Evolutionary conservation across 2,113 vertebrate species (phyloP).

Genomic region (Ameiurus melas): DNA sequence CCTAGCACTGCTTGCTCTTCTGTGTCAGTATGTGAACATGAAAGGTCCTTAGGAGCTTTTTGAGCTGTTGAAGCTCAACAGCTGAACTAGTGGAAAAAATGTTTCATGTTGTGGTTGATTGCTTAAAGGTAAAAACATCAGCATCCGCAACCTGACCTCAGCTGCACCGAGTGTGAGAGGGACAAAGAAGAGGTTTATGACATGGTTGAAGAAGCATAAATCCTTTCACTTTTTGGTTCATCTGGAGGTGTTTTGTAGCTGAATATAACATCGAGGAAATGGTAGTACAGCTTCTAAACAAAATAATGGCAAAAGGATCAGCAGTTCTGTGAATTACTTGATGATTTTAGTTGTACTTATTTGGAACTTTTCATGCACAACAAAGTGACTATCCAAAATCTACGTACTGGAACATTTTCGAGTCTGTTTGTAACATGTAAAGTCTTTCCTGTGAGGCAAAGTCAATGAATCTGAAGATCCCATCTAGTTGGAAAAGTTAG

Average conservation of each 20-base stretch:
- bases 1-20: background rate
- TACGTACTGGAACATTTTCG: background rate
- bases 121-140: background rate
- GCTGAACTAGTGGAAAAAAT: background rate
- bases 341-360: background rate
- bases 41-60: background rate
- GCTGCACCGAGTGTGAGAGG: background rate
- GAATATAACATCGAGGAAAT: background rate
- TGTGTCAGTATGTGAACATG: background rate
- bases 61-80: background rate
- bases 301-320: background rate
- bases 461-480: background rate
- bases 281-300: background rate
- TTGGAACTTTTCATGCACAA: background rate
- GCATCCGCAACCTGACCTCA: background rate
- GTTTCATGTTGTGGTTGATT: background rate
- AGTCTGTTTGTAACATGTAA: background rate
- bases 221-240: background rate
- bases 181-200: background rate
- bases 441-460: background rate
- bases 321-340: background rate
- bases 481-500: background rate
- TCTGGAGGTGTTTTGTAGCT: background rate
- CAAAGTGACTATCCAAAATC: background rate
- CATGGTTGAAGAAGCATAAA: background rate